Base-by-base conservation (phyloP, 2,888 invertebrate genomes). In the Vandiemenella viatica region DNA sequence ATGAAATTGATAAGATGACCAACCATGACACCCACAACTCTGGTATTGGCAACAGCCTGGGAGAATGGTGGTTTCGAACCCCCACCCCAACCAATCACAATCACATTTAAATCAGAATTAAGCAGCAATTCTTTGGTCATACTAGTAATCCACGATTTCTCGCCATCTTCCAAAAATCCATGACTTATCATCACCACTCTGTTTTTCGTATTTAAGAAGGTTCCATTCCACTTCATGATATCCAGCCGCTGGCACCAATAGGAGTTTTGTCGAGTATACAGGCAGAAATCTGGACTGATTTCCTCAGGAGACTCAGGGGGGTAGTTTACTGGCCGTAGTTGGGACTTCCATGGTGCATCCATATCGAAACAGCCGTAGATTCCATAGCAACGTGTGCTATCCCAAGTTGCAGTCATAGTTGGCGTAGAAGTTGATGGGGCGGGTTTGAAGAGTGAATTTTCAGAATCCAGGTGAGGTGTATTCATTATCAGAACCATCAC, bases 11-110 rank as follows among this genome's bases (percentile, higher is more conserved):
- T 60, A 18, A 92, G 68, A 64, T 86, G 79, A 0, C 87, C 88
- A 0, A 86, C 78, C 66, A 91, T 84, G 0, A 80, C 80, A 0
- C 89, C 92, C 1, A 92, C 80, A 13, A 93, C 70, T 45, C 92
- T 72, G 17, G 87, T 88, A 62, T 93, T 93, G 1, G 91, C 90
- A 2, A 88, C 90, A 0, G 95, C 92, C 65, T 92, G 90, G 0
- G 85, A 82, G 62, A 93, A 95, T 0, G 90, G 89, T 0, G 90
- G 89, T 53, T 79, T 80, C 0, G 90, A 83, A 0, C 90, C 92
- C 5, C 77, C 77, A 51, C 83, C 77, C 92, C 91, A 92, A 61
- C 90, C 90, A 2, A 91, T 77, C 0, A 84, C 72, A 13, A 89
- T 71, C 0, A 90, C 83, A 46, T 85, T 83, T 38, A 80, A 79